Percentiles rank a stretch among this genome's conserved stretches.
phyloP scores from a whole-genome alignment of 1,140 invertebrate species.

The Nylanderia fulva region DNA sequence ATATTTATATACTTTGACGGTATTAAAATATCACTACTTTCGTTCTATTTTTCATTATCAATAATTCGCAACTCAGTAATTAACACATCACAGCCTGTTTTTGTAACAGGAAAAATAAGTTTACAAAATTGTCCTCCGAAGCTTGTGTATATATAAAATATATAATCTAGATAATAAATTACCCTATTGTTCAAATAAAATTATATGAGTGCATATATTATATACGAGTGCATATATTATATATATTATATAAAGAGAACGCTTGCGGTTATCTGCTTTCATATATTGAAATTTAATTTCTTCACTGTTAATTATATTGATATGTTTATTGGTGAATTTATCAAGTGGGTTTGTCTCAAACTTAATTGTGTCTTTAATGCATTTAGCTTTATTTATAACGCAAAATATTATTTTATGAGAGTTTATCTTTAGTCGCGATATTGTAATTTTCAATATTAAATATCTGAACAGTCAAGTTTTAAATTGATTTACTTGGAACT shows the following conservation, averaged over 20 bases:
- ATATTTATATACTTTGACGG: background rate
- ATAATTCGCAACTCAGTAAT: background rate
- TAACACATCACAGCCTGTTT: background rate
- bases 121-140: background rate
- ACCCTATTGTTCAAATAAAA: constrained; percentile 54
- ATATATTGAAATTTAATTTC: constrained; percentile 48
- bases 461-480: background rate
- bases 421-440: background rate
- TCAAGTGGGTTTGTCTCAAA: background rate
- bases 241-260: constrained; percentile 68
- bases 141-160: background rate
- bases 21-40: background rate
- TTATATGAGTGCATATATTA: constrained; percentile 64
- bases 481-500: background rate
- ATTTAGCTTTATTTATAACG: too few species aligned
- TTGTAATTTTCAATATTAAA: background rate
- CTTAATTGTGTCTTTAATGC: background rate
- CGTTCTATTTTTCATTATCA: background rate
- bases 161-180: constrained; percentile 51
- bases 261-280: constrained; percentile 31
- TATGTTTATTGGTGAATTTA: background rate
- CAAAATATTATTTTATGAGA: background rate
- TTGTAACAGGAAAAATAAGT: background rate
- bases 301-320: constrained; percentile 2
- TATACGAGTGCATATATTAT: constrained; percentile 58